phyloP scores from a whole-genome alignment of 2,888 invertebrate species.

The Drosophila histrio region DNA sequence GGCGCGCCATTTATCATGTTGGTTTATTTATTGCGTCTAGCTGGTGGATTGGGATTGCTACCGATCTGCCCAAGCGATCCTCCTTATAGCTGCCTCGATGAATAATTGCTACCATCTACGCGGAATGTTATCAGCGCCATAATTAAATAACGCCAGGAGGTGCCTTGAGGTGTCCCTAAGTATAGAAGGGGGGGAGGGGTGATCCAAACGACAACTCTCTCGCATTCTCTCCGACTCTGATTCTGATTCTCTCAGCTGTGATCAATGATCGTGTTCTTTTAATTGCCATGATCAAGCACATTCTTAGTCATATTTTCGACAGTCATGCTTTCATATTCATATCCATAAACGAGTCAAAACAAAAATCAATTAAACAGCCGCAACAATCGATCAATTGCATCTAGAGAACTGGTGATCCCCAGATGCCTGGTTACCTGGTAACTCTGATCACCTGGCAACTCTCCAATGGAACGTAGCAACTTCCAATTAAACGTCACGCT shows the following conservation, averaged over 20 bases:
- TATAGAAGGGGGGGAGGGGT: background rate
- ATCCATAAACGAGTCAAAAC: slow-evolving; percentile 63
- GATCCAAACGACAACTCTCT: slow-evolving; percentile 12
- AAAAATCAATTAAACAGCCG: slow-evolving; percentile 71
- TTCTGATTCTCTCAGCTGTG: slow-evolving; percentile 13
- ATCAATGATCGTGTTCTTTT: slow-evolving; percentile 57
- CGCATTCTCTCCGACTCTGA: background rate
- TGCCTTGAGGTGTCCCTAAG: slow-evolving; percentile 7
- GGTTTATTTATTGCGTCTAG: slow-evolving; percentile 81
- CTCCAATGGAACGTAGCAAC: slow-evolving; percentile 48
- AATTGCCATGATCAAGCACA: slow-evolving; percentile 67
- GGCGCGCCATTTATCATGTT: slow-evolving; percentile 82
- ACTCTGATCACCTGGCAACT: slow-evolving; percentile 37
- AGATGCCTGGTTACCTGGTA: slow-evolving; percentile 22
- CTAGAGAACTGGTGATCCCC: slow-evolving; percentile 29
- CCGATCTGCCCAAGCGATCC: slow-evolving; percentile 51
- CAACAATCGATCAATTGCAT: slow-evolving; percentile 72
- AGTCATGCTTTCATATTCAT: slow-evolving; percentile 52
- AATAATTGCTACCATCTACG: slow-evolving; percentile 84
- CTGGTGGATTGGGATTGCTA: slow-evolving; percentile 55
- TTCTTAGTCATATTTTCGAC: slow-evolving; percentile 27
- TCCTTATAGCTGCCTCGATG: slow-evolving; percentile 69
- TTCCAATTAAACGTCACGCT: slow-evolving; percentile 80
- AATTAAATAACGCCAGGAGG: slow-evolving; percentile 84
- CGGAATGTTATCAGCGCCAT: slow-evolving; percentile 84